Evolutionary conservation across 2,888 invertebrate genomes (phyloP).

Genomic region (Sesia apiformis): DNA sequence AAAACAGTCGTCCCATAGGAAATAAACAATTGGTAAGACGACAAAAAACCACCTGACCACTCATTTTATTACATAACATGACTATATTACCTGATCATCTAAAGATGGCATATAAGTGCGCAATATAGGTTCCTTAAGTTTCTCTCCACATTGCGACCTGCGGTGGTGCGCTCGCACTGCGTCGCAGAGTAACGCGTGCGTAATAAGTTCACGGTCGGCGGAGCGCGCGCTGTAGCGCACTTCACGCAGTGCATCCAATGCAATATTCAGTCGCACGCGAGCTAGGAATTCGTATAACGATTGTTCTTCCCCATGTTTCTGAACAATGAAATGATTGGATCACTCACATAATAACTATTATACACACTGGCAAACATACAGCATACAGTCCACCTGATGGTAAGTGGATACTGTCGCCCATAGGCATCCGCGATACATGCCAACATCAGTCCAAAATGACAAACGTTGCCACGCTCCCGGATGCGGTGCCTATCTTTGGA

Average conservation of each 20-base stretch:
- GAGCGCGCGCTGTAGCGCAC: slow-evolving; percentile 44
- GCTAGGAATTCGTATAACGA: slow-evolving; percentile 47
- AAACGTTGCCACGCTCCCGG: no score
- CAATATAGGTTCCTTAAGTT: slow-evolving; percentile 21
- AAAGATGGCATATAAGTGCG: slow-evolving; percentile 37
- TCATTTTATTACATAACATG: not conserved
- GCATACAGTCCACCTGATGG: no score
- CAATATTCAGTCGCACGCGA: slow-evolving; percentile 44
- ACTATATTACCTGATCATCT: slow-evolving; percentile 35
- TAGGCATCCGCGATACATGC: no score
- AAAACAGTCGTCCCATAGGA: not conserved
- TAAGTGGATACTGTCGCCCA: no score
- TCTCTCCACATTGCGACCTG: slow-evolving; percentile 15
- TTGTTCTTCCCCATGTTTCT: slow-evolving; percentile 36
- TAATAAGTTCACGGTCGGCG: slow-evolving; percentile 29
- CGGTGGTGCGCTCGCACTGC: slow-evolving; percentile 44
- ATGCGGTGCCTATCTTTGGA: no score
- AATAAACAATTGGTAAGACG: not conserved
- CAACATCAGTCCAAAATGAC: no score
- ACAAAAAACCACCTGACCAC: not conserved
- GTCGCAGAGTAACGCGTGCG: slow-evolving; percentile 32
- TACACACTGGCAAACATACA: no score
- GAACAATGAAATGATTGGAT: not conserved
- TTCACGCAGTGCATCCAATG: slow-evolving; percentile 46
- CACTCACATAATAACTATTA: no score